Conservation (phyloP, 35 echinoderm and acorn worm genomes). For the Holothuria glaberrima region DNA sequence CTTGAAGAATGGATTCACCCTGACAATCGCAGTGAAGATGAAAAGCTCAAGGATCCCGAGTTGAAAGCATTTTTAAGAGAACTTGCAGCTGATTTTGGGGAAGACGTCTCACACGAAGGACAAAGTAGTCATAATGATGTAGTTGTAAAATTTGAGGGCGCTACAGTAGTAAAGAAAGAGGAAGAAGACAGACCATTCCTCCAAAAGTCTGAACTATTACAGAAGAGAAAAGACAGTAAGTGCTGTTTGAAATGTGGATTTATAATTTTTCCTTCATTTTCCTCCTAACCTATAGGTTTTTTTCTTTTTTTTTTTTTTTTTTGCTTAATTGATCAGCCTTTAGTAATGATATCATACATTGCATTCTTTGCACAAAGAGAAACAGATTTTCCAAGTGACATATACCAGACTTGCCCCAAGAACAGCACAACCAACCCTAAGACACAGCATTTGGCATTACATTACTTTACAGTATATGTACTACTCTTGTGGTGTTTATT, state of each 20-base stretch:
- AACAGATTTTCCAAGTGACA: no score
- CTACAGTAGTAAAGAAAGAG: slow-evolving; percentile 17
- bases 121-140: neutral
- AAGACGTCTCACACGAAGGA: neutral
- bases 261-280: no score
- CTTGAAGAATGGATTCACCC: slow-evolving; percentile 69
- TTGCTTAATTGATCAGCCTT: no score
- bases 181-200: neutral
- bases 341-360: no score
- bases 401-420: no score
- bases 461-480: no score
- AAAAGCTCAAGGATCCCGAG: slow-evolving; percentile 47
- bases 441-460: no score
- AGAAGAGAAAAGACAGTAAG: neutral
- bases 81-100: slow-evolving; percentile 78
- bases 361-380: no score
- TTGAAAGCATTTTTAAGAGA: slow-evolving; percentile 67
- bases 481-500: no score
- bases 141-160: slow-evolving; percentile 21
- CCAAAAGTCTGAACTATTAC: neutral
- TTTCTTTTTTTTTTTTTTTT: no score
- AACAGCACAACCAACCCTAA: no score
- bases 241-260: neutral
- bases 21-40: slow-evolving; percentile 4
- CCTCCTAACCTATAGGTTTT: no score